Percentiles rank a stretch among this genome's conserved stretches.
Evolutionary conservation across 2,797 vertebrate species (phyloP).

Genomic region (Podarcis siculus): DNA sequence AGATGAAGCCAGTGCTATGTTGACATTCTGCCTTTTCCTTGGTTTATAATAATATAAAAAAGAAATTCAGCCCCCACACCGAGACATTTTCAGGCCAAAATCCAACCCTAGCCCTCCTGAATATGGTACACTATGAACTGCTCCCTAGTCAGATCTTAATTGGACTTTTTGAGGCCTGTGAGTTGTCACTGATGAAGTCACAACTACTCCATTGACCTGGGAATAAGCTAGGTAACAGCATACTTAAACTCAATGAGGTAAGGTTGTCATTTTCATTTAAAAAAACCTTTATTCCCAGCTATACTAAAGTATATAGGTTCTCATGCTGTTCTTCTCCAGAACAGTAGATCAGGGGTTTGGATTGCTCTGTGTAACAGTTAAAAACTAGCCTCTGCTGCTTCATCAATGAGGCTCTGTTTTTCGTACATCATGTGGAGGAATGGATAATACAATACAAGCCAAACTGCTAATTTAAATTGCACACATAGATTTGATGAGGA

Average conservation of each 20-base stretch:
- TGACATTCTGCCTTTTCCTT: slow-evolving; percentile 6
- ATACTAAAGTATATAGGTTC: neutral
- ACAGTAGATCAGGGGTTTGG: too few relatives aligned
- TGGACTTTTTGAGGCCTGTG: slow-evolving; percentile 17
- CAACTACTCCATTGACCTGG: slow-evolving; percentile 7
- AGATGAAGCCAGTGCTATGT: slow-evolving; percentile 4
- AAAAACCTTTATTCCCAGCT: neutral
- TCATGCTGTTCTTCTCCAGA: neutral
- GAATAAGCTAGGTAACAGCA: slow-evolving; percentile 7
- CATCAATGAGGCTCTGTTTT: neutral
- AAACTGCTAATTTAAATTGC: neutral
- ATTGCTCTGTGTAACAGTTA: too few relatives aligned
- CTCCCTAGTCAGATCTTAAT: neutral
- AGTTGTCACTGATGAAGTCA: slow-evolving; percentile 42
- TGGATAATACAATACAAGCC: neutral
- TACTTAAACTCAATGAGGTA: neutral
- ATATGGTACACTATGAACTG: slow-evolving; percentile 4
- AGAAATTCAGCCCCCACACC: neutral
- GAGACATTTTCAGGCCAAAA: slow-evolving; percentile 24
- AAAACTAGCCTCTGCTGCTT: neutral
- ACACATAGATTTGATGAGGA: neutral
- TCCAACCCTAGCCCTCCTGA: slow-evolving; percentile 2
- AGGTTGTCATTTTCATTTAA: neutral
- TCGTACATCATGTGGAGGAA: neutral
- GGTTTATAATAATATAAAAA: neutral